Evolutionary conservation across 2,113 vertebrate species (phyloP), one percentile per base, ranked within the genome.

Genomic region (Romanogobio albipinnatus): DNA sequence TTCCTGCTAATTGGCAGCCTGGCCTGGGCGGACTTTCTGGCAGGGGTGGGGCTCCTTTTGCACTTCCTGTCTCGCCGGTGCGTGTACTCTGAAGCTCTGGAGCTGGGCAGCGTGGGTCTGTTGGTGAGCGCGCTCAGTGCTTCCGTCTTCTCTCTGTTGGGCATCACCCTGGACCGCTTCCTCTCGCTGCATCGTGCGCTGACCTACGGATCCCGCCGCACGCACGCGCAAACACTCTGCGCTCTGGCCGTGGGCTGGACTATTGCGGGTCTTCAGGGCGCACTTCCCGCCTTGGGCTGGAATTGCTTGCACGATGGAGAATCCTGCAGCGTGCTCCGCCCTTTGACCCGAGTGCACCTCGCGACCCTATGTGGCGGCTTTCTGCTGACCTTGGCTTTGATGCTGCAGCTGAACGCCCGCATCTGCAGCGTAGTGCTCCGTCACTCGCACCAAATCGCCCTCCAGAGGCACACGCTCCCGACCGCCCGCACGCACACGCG

Each of bases 381-480:
- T 90, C 93, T 99, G 71, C 79, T 95, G 86, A 94, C 96, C 70
- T 95, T 99, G 1, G 93, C 93, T 0, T 90, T 91, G 51, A 97
- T 98, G 93, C 87, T 99, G 29, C 98, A 98, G 91, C 93, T 99
- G 15, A 98, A 98, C 1, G 93, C 93, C n/a, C 96, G 96, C 85
- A 98, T 99, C 93, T 99, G 97, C 45, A 90, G 93, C 14, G 94
- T 99, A 0, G 94, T 96, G 4, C 93, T 95, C 88, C 93, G 96
- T 33, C 97, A 99, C 45, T 96, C 97, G 4, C 97, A 98, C 10
- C 97, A 98, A 92, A 99, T 99, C 4, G 97, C 98, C 17, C 92
- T 98, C 8, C 98, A 99, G 91, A 94, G 96, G 85, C 97, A 99
- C 89, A 94, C 97, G 85, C 92, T 96, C 83, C 93, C 96, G 9